Conservation (phyloP, 2,113 vertebrate genomes). For the Grantiella picta region DNA sequence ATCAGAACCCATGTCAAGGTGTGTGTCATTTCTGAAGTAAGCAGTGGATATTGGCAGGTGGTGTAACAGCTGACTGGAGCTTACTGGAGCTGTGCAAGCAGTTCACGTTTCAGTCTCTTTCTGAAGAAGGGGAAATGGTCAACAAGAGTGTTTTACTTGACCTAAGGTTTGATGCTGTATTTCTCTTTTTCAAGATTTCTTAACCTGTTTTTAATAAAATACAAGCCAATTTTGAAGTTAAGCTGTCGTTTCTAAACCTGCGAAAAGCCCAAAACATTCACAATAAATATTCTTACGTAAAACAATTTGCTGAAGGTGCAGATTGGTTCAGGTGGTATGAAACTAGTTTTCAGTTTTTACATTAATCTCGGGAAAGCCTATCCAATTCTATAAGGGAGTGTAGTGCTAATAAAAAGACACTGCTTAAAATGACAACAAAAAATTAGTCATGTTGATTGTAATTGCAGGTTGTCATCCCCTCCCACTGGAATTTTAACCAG, state of each 20-base stretch:
- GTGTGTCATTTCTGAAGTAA: neutral
- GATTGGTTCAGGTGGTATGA: neutral
- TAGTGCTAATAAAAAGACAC: neutral
- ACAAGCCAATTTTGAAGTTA: neutral
- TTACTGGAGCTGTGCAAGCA: neutral
- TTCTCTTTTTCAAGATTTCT: neutral
- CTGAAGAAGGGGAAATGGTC: neutral
- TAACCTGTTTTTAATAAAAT: neutral
- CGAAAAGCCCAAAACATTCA: neutral
- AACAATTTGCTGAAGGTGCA: neutral
- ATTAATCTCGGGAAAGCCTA: neutral
- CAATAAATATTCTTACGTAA: neutral
- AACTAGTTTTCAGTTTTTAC: neutral
- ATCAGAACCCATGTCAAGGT: neutral
- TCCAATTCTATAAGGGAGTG: neutral
- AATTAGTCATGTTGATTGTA: neutral
- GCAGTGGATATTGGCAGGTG: neutral
- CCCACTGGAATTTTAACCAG: neutral
- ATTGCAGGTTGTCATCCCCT: neutral
- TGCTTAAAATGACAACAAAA: neutral
- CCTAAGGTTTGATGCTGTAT: neutral
- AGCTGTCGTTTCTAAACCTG: neutral
- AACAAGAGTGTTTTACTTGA: neutral
- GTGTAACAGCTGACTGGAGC: neutral
- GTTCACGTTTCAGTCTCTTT: neutral